These are phyloP conservation scores for Clarias laeviceps DNA, from an alignment of 2,797 vertebrate species.

Conservation along the genomic window DNA sequence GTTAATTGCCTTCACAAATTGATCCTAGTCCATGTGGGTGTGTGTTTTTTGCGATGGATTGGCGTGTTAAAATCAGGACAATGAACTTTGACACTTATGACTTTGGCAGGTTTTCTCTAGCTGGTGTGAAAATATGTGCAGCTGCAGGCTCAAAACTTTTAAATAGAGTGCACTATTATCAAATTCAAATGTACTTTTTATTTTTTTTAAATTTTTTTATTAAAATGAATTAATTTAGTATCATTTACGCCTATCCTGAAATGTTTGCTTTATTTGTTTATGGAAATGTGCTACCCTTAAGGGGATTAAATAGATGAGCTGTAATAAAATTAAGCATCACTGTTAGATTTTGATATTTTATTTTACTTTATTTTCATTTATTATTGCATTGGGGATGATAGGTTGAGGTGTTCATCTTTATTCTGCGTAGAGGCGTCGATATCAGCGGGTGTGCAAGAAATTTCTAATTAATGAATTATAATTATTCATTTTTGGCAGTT, in stretches of 20 bases:
- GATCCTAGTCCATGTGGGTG: too few relatives aligned
- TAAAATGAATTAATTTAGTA: neutral
- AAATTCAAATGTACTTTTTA: neutral
- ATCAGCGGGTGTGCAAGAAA: neutral
- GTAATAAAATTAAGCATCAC: neutral
- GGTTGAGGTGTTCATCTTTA: neutral
- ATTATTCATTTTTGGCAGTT: neutral
- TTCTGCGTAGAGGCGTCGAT: neutral
- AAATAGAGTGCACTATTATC: neutral
- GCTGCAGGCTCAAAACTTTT: neutral
- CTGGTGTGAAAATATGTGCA: neutral
- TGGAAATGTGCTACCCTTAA: neutral
- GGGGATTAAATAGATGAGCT: neutral
- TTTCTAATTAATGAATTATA: neutral
- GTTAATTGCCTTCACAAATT: too few relatives aligned
- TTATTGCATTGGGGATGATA: neutral
- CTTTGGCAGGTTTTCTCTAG: neutral
- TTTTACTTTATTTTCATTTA: neutral
- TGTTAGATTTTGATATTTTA: neutral
- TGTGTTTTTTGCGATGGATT: too few relatives aligned
- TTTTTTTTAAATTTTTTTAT: neutral
- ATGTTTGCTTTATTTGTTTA: slow-evolving; percentile 10
- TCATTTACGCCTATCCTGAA: neutral
- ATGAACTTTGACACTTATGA: neutral
- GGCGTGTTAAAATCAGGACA: neutral